Percentiles rank a stretch among this genome's conserved stretches.
These are phyloP conservation scores for Lutjanus argentimaculatus DNA, from an alignment of 2,797 vertebrate species.

Conservation along the genomic window DNA sequence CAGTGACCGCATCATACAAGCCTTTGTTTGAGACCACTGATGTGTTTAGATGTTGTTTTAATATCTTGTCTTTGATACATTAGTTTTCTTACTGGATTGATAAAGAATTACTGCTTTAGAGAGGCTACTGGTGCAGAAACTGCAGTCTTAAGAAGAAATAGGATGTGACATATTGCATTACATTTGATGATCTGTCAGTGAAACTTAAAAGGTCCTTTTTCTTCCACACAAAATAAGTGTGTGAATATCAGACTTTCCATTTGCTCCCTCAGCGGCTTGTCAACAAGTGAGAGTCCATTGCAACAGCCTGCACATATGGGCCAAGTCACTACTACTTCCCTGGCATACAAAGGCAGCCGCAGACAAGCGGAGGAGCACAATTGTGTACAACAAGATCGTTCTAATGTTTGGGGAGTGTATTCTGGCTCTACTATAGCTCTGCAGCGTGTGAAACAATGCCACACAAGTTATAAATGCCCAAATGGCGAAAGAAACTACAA, in stretches of 20 bases:
- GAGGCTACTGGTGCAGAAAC: conserved; percentile 14
- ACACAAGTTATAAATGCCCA: conserved; percentile 22
- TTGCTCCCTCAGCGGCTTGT: conserved; percentile 47
- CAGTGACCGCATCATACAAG: not conserved
- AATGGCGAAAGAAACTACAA: not conserved
- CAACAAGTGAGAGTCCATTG: conserved; percentile 62
- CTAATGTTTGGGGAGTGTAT: conserved; percentile 17
- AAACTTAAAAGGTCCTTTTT: conserved; percentile 44
- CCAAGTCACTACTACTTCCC: conserved; percentile 23
- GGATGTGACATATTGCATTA: conserved; percentile 44
- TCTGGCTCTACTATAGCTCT: conserved; percentile 9
- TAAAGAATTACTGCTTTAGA: not conserved
- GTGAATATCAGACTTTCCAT: conserved; percentile 38
- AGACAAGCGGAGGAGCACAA: conserved; percentile 6
- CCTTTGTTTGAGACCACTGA: not conserved
- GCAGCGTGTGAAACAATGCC: conserved; percentile 27
- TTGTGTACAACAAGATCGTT: conserved; percentile 14
- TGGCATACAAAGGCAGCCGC: conserved; percentile 20
- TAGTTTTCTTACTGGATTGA: not conserved
- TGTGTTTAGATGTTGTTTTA: not conserved
- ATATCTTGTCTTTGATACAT: conserved; percentile 19
- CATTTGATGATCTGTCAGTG: conserved; percentile 24
- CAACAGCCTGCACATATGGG: conserved; percentile 30
- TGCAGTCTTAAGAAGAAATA: conserved; percentile 27
- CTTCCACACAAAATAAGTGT: conserved; percentile 30